phyloP scores from a whole-genome alignment of 1,140 invertebrate genomes.

The Leucophenga varia region DNA sequence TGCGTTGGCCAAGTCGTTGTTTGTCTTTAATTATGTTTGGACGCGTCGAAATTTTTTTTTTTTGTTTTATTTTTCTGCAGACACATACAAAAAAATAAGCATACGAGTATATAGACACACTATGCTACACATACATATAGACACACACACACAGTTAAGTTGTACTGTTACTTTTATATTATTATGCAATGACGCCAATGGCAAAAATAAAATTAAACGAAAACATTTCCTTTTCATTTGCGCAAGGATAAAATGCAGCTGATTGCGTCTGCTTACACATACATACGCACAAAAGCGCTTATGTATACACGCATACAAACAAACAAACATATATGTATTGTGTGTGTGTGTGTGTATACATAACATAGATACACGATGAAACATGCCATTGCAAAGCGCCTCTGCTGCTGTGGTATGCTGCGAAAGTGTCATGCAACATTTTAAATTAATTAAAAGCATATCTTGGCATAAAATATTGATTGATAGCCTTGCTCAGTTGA shows the following conservation, averaged over 20 bases:
- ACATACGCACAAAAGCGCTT: no score
- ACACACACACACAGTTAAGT: conserved; percentile 1
- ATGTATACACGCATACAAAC: conserved; percentile 6
- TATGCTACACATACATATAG: conserved; percentile 3
- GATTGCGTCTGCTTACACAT: conserved; percentile 6
- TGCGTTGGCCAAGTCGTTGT: conserved; percentile 18
- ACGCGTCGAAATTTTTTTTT: conserved; percentile 41
- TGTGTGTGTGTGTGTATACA: no score
- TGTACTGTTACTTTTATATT: conserved; percentile 28
- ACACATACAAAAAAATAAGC: neutral
- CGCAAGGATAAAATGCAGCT: conserved; percentile 36
- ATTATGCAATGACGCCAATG: conserved; percentile 39
- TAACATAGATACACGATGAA: no score
- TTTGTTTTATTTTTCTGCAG: no score
- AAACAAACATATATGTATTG: no score
- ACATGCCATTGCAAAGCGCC: no score
- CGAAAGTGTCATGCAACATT: conserved; percentile 25
- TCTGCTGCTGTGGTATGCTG: no score
- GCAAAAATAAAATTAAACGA: conserved; percentile 56
- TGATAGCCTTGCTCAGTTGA: conserved; percentile 21
- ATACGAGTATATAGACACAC: neutral
- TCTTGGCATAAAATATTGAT: conserved; percentile 34
- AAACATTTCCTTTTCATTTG: conserved; percentile 54
- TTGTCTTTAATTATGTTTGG: conserved; percentile 55
- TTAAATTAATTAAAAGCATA: conserved; percentile 44